Evolutionary conservation across 35 echinoderm and acorn worm species (phyloP).

Genomic region (Lytechinus variegatus): DNA sequence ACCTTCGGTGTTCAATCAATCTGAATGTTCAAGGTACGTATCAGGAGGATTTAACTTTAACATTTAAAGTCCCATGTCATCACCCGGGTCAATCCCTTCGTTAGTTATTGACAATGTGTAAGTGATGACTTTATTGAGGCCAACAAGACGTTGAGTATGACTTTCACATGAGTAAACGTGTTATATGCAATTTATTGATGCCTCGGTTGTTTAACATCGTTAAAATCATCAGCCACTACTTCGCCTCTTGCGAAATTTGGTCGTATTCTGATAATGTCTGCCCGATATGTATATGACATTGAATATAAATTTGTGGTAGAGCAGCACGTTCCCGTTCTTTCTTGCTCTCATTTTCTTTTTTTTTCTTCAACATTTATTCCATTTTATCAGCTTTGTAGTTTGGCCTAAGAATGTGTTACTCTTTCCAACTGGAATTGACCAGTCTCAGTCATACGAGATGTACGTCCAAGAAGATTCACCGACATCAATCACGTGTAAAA

Average conservation of each 20-base stretch:
- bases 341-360: too few species aligned
- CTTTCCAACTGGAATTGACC: not conserved
- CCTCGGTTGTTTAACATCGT: not conserved
- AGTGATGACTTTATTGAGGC: too few species aligned
- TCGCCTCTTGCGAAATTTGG: not conserved
- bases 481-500: not conserved
- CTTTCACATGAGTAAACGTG: too few species aligned
- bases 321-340: not conserved
- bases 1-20: not conserved
- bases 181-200: not conserved
- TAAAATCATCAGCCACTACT: not conserved
- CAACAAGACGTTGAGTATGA: too few species aligned
- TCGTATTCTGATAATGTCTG: too few species aligned
- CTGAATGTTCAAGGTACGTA: not conserved
- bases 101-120: not conserved
- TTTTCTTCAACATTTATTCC: too few species aligned
- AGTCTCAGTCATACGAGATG: not conserved
- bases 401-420: not conserved
- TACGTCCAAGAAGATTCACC: not conserved
- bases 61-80: not conserved
- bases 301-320: not conserved
- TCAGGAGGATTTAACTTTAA: too few species aligned
- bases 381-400: not conserved
- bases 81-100: not conserved
- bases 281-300: not conserved